Evolutionary conservation across 2,113 vertebrate genomes (phyloP).

Genomic region (Lipotes vexillifer): DNA sequence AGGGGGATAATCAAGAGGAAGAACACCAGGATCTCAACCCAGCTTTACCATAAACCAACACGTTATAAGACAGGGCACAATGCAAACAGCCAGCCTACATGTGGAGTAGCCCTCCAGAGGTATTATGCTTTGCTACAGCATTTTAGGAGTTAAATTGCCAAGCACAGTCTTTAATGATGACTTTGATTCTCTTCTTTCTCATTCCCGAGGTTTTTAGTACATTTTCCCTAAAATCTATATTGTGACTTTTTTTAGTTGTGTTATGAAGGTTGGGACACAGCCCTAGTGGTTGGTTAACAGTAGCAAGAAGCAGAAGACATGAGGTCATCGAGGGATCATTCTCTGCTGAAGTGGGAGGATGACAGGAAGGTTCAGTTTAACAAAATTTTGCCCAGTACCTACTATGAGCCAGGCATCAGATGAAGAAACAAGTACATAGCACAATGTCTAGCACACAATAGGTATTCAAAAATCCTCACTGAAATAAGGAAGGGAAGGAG

Average conservation of each 20-base stretch:
- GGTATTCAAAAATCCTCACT: background rate
- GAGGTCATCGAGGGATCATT: background rate
- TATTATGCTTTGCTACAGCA: background rate
- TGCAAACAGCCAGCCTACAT: fast-evolving
- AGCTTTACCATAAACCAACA: background rate
- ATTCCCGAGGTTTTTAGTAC: background rate
- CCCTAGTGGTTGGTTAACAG: background rate
- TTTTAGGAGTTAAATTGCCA: background rate
- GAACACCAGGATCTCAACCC: no score
- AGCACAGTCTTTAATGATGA: background rate
- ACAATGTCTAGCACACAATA: background rate
- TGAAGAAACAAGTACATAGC: background rate
- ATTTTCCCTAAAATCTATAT: background rate
- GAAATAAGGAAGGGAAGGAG: background rate
- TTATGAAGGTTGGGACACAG: background rate
- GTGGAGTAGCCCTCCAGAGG: background rate
- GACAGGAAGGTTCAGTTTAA: background rate
- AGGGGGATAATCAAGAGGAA: background rate
- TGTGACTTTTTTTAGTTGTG: background rate
- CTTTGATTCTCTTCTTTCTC: background rate
- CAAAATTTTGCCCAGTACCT: background rate
- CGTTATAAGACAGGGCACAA: fast-evolving
- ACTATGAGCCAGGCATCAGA: background rate
- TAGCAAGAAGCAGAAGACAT: background rate
- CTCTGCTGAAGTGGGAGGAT: background rate